Evolutionary conservation across 2,797 vertebrate species (phyloP).

Genomic region (Parotocinclus haroldoi): DNA sequence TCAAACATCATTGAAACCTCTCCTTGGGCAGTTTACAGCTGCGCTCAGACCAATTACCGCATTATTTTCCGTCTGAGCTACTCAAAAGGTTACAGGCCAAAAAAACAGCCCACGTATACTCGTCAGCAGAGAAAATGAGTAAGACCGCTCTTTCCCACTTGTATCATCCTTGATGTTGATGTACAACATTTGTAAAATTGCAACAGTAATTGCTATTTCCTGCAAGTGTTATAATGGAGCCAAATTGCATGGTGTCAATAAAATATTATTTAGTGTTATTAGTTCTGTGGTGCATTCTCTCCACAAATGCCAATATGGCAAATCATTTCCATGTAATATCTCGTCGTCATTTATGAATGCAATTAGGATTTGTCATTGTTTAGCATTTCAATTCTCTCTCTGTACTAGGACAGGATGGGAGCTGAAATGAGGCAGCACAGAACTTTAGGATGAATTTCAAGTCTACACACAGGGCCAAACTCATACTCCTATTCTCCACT

Average conservation of each 20-base stretch:
- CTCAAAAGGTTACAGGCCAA: slow-evolving; percentile 26
- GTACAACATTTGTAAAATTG: slow-evolving; percentile 27
- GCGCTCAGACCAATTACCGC: slow-evolving; percentile 29
- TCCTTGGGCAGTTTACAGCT: slow-evolving; percentile 35
- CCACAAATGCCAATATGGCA: slow-evolving; percentile 34
- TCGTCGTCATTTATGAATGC: slow-evolving; percentile 11
- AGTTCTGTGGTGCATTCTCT: slow-evolving; percentile 28
- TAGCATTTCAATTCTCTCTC: not conserved
- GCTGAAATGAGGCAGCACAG: not conserved
- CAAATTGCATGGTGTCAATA: slow-evolving; percentile 40
- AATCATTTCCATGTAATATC: slow-evolving; percentile 35
- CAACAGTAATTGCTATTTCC: slow-evolving; percentile 47
- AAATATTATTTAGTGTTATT: slow-evolving; percentile 45
- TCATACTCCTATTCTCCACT: not conserved
- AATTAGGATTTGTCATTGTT: slow-evolving; percentile 17
- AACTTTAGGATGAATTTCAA: not conserved
- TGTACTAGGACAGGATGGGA: not conserved
- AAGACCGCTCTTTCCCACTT: slow-evolving; percentile 26
- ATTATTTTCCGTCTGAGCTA: slow-evolving; percentile 42
- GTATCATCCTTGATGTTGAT: slow-evolving; percentile 41
- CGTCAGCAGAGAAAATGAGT: slow-evolving; percentile 33
- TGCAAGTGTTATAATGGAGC: slow-evolving; percentile 32
- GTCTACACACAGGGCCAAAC: not conserved
- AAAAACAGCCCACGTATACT: slow-evolving; percentile 28
- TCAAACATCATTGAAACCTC: slow-evolving; percentile 31